Base-by-base conservation (phyloP, 2,113 vertebrate species). In the Rhombomys opimus region DNA sequence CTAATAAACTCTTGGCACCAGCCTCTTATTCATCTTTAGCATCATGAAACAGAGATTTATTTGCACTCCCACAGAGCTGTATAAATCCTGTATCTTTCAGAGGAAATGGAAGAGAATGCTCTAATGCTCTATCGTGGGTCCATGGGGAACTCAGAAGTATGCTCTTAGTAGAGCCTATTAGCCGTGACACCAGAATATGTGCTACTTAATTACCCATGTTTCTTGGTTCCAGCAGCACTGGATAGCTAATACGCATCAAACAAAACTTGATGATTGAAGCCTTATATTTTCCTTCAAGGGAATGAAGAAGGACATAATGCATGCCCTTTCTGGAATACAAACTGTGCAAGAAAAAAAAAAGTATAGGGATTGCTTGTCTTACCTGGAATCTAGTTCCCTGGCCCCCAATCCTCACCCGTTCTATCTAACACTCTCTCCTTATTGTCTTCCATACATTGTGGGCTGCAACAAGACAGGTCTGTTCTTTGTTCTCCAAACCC, bases 1-100 rank as follows among this genome's bases (percentile, higher is more conserved):
- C n/a, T 41, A 78, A 97, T 96, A 89, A 77, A 97, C 76, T 94
- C 92, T 94, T 97, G 96, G 78, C 91, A 89, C n/a, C 82, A 87
- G 38, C 27, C 54, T 94, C 82, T 93, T 89, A 80, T 91, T 95
- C 73, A 68, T 85, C 94, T 95, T 89, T 91, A 86, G 1, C 91
- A 87, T 87, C 82, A 89, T 0, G 0, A 77, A 87, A 95, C 35
- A 92, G 86, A 92, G 89, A 97, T 95, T 96, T 93, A 93, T 87
- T 65, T 85, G 89, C 87, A 95, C 52, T 94, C 68, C 91, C 75
- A 67, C 72, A 91, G 94, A 96, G 93, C 63, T 97, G 67, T 38
- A 59, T 87, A 27, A 85, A 67, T 65, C 63, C 54, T 87, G 50
- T n/a, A 67, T 85, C 89, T 89, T 96, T 91, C 75, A 65, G 46